Conservation (phyloP, 2,797 vertebrate genomes). For the Meda fulgida region DNA sequence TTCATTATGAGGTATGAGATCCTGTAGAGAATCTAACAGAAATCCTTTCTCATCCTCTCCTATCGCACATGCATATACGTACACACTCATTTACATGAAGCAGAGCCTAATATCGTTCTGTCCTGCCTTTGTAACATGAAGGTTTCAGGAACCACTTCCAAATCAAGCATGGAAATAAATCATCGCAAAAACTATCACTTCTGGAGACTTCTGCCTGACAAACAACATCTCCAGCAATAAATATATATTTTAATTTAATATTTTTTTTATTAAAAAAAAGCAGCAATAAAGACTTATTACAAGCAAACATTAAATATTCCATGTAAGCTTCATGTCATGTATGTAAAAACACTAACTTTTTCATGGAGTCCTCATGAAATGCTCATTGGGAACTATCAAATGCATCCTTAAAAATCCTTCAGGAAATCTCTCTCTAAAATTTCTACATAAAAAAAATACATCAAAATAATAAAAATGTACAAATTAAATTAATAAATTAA, state of each 20-base stretch:
- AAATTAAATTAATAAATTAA: no score
- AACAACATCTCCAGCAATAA: neutral
- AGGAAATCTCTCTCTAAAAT: no score
- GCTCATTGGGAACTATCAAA: slow-evolving; percentile 13
- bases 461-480: no score
- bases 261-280: neutral
- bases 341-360: neutral
- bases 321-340: neutral
- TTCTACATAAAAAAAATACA: no score
- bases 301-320: neutral
- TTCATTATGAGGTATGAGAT: neutral
- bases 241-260: neutral
- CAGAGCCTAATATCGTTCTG: slow-evolving; percentile 41
- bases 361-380: neutral
- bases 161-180: slow-evolving; percentile 24
- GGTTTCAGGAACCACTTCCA: neutral
- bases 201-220: slow-evolving; percentile 12
- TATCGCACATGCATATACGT: neutral
- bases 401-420: neutral
- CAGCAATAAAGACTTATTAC: neutral
- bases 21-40: slow-evolving; percentile 8
- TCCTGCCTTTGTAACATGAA: slow-evolving; percentile 40
- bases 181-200: slow-evolving; percentile 13
- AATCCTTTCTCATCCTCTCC: neutral
- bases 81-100: neutral